Evolutionary conservation across 2,797 vertebrate genomes (phyloP), one percentile per base, ranked within the genome.

Genomic region (Tadarida brasiliensis): DNA sequence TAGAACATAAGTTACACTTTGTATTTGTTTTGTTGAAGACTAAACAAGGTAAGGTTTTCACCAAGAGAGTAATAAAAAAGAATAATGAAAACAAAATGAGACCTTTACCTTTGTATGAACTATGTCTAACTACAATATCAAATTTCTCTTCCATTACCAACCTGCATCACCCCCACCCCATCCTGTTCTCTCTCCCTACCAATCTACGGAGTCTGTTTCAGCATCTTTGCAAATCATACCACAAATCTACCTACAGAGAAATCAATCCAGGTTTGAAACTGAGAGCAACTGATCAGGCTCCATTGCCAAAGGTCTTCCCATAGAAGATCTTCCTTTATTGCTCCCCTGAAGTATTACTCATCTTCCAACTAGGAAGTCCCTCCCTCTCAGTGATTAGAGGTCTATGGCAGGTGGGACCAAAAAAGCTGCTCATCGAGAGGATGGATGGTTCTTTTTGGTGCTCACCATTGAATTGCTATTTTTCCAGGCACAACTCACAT

Each of bases 41-140:
- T n/a, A 59, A 70, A 56, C 8, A 76, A 7, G 24, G 11, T 59
- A 24, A 89, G 3, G 0, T 83, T 90, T 96, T 92, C 47, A 70
- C 49, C 26, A 61, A 84, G 39, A 89, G 30, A 76, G 11, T 59
- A 76, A 61, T 22, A 68, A 83, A 84, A 77, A n/a, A 89, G 26
- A 80, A 20, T 49, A 76, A 51, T 24, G 51, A 89, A 84, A 84
- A 28, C 4, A 92, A 92, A 88, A 95, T 70, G 56, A 93, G 54
- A 2, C 30, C 26, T 22, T 28, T 83, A 33, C 84, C 6, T 26
- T 91, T 49, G 15, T 51, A 28, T 51, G 5, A 33, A 65, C 8
- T 47, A 39, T 30, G 22, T 54, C 39, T 16, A 74, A 59, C 22
- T 16, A 33, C 22, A 51, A 3, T 10, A 78, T 51, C 24, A 59